Percentiles rank a stretch among this genome's conserved stretches.
These are phyloP conservation scores for Eurytoma adleriae DNA, from an alignment of 2,888 invertebrate genomes.

Conservation along the genomic window DNA sequence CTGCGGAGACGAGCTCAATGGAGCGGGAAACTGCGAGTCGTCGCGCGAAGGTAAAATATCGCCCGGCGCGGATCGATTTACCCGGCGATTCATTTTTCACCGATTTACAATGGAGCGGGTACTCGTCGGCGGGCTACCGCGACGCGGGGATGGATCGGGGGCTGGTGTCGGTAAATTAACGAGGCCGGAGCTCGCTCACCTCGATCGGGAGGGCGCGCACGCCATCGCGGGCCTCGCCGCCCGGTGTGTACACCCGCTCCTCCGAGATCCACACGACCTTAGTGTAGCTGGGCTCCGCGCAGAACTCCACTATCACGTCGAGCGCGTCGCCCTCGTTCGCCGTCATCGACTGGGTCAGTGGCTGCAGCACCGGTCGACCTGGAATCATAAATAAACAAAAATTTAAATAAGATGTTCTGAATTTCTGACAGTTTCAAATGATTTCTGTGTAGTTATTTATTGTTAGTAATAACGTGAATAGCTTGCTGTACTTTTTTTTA, in stretches of 20 bases:
- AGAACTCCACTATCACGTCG: conserved; percentile 84
- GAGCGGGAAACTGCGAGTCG: conserved; percentile 56
- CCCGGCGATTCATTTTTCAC: conserved; percentile 27
- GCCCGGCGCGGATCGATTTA: conserved; percentile 44
- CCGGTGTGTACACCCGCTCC: conserved; percentile 78
- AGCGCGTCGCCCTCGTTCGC: conserved; percentile 84
- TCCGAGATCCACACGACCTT: conserved; percentile 82
- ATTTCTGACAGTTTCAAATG: no score
- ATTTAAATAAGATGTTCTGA: neutral
- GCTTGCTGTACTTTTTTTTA: no score
- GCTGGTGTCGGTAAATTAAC: neutral
- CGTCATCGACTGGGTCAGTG: conserved; percentile 82
- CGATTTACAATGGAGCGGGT: conserved; percentile 19
- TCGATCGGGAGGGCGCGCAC: conserved; percentile 70
- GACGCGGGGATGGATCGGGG: neutral
- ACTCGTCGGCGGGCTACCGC: neutral
- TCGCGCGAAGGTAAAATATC: conserved; percentile 57
- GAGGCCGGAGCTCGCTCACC: conserved; percentile 60
- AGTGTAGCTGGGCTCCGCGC: conserved; percentile 85
- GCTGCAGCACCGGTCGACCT: conserved; percentile 84
- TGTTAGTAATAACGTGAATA: no score
- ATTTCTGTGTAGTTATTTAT: no score
- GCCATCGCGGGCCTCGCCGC: conserved; percentile 76
- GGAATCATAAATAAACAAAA: conserved; percentile 60
- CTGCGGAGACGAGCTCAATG: conserved; percentile 51